Evolutionary conservation across 2,797 vertebrate species (phyloP).

Genomic region (Megaceryle alcyon): DNA sequence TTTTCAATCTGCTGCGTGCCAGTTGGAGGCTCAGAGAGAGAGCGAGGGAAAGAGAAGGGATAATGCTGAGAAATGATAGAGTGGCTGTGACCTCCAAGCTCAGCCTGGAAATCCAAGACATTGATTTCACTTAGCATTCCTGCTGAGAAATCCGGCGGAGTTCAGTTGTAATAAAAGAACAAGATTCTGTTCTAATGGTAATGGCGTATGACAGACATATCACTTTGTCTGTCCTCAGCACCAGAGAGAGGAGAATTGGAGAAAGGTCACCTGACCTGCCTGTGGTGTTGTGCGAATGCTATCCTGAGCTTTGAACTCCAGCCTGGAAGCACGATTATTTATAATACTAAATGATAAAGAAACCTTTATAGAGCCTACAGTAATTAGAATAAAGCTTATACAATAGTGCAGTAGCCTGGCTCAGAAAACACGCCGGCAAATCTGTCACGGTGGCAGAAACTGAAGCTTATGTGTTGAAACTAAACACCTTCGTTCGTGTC

Average conservation of each 20-base stretch:
- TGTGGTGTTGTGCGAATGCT: constrained; percentile 59
- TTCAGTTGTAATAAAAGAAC: constrained; percentile 86
- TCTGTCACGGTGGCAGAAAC: constrained; percentile 6
- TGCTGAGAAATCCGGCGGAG: constrained; percentile 82
- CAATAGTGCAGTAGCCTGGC: constrained; percentile 10
- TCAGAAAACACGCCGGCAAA: not conserved
- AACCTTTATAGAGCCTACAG: constrained; percentile 69
- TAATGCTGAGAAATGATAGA: constrained; percentile 85
- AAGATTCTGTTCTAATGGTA: constrained; percentile 85
- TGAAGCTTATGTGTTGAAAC: constrained; percentile 33
- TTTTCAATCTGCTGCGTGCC: constrained; percentile 87
- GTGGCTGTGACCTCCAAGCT: constrained; percentile 84
- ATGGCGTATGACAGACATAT: constrained; percentile 83
- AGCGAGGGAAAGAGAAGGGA: constrained; percentile 67
- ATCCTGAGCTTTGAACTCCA: constrained; percentile 77
- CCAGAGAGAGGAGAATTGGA: constrained; percentile 68
- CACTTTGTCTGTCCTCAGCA: constrained; percentile 82
- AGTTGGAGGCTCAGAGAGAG: constrained; percentile 80
- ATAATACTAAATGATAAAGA: constrained; percentile 74
- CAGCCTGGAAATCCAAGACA: constrained; percentile 85
- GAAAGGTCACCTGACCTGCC: constrained; percentile 79
- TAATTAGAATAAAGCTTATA: constrained; percentile 66
- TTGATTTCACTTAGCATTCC: constrained; percentile 85
- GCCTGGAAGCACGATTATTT: constrained; percentile 71
- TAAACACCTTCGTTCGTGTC: not conserved